phyloP scores from a whole-genome alignment of 2,113 vertebrate species.

The Sceloporus undulatus region DNA sequence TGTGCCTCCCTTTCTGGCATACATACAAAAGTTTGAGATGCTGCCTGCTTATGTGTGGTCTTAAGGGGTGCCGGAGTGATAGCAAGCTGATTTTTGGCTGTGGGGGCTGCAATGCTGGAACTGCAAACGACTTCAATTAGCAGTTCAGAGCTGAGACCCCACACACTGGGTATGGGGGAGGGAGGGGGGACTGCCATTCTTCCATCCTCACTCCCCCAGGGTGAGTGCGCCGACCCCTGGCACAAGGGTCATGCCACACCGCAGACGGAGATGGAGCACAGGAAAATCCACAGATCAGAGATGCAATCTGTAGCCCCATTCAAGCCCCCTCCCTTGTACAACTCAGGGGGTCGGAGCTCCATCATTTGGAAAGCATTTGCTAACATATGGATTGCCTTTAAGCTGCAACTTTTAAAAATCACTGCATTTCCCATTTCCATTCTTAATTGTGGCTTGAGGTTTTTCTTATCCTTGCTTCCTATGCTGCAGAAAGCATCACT shows the following conservation, averaged over 20 bases:
- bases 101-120: conserved; percentile 64
- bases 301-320: conserved; percentile 60
- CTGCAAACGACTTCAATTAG: conserved; percentile 79
- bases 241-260: conserved; percentile 63
- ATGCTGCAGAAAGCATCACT: conserved; percentile 30
- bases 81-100: conserved; percentile 60
- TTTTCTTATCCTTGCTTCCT: conserved; percentile 47
- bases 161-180: conserved; percentile 71
- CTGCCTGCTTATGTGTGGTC: conserved; percentile 82
- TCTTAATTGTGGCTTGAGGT: conserved; percentile 68
- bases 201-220: conserved; percentile 57
- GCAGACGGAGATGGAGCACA: conserved; percentile 66
- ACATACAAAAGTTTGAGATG: conserved; percentile 68
- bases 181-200: conserved; percentile 40
- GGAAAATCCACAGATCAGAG: conserved; percentile 66
- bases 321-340: conserved; percentile 29
- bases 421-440: conserved; percentile 79
- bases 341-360: conserved; percentile 66
- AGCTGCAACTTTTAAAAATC: conserved; percentile 78
- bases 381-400: conserved; percentile 88
- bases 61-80: conserved; percentile 70
- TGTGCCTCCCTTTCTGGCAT: conserved; percentile 59
- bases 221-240: conserved; percentile 70
- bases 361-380: conserved; percentile 85
- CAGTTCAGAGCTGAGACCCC: conserved; percentile 75